A percentile compares a stretch with the other conserved stretches of the same genome.
phyloP scores from a whole-genome alignment of 2,113 vertebrate genomes.

The Miniopterus natalensis region DNA sequence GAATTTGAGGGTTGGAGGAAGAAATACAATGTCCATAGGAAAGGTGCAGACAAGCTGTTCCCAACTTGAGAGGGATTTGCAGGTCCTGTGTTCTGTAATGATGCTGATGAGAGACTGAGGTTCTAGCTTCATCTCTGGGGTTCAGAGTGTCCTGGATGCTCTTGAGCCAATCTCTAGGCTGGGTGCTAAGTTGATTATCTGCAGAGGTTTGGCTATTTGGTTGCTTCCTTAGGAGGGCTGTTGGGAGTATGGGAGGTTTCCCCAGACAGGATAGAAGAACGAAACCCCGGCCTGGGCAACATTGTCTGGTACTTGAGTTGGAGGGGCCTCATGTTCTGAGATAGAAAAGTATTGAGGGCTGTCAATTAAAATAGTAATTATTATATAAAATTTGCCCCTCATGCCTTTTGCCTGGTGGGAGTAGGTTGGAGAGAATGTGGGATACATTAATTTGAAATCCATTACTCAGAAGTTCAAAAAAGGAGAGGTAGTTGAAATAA shows the following conservation, averaged over 20 bases:
- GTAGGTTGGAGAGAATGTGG: not conserved
- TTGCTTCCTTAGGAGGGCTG: not conserved
- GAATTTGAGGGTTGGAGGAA: not conserved
- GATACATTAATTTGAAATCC: constrained; percentile 8
- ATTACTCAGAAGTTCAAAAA: constrained; percentile 19
- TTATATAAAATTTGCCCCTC: not conserved
- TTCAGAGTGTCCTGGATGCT: not conserved
- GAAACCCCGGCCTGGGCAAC: rapidly evolving
- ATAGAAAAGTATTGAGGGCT: not conserved
- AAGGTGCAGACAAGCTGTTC: not conserved
- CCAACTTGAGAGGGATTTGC: not conserved
- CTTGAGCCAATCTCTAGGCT: not conserved
- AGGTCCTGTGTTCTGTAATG: not conserved
- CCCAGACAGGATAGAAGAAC: not conserved
- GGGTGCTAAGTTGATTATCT: not conserved
- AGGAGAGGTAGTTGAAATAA: not conserved
- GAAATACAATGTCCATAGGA: not conserved
- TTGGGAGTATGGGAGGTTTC: not conserved
- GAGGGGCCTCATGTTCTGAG: not conserved
- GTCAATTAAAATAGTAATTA: not conserved
- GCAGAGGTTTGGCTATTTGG: not conserved
- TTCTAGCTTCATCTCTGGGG: not conserved
- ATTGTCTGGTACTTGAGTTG: not conserved
- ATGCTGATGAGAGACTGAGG: not conserved
- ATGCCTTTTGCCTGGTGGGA: not conserved